These are phyloP conservation scores for Gastrophysa polygoni DNA, from an alignment of 2,888 invertebrate genomes.

Conservation along the genomic window DNA sequence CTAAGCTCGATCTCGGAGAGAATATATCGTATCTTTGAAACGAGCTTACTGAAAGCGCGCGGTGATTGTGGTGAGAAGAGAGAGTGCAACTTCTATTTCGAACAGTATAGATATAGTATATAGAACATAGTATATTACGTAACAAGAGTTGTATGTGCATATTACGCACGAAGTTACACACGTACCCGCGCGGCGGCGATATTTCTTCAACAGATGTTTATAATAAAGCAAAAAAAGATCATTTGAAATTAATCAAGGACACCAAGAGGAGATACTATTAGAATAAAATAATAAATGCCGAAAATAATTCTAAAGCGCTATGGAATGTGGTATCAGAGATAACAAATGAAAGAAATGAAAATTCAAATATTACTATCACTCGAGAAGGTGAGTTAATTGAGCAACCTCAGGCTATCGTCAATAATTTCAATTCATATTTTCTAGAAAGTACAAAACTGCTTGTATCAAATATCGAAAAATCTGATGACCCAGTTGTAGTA, in stretches of 20 bases:
- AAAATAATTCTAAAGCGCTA: conserved; percentile 12
- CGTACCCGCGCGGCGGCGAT: too few relatives aligned
- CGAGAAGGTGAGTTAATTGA: not conserved
- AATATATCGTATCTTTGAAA: too few relatives aligned
- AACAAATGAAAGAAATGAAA: not conserved
- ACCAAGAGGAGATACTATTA: conserved; percentile 9
- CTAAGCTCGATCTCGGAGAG: too few relatives aligned
- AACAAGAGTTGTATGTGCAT: too few relatives aligned
- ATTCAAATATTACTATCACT: not conserved
- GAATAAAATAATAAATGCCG: conserved; percentile 5
- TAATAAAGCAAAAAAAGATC: conserved; percentile 11
- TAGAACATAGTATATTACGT: too few relatives aligned
- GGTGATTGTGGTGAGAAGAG: too few relatives aligned
- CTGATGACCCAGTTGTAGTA: not conserved
- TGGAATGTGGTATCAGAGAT: conserved; percentile 6
- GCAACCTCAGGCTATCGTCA: not conserved
- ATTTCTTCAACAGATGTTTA: conserved; percentile 6
- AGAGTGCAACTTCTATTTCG: too few relatives aligned
- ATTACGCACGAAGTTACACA: too few relatives aligned
- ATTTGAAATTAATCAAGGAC: conserved; percentile 4
- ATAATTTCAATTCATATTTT: not conserved
- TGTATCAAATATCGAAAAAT: not conserved
- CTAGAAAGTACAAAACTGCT: not conserved
- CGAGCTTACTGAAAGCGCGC: too few relatives aligned
- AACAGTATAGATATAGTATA: too few relatives aligned